Conservation (phyloP, 2,113 vertebrate species). For the Corydoras maculifer region DNA sequence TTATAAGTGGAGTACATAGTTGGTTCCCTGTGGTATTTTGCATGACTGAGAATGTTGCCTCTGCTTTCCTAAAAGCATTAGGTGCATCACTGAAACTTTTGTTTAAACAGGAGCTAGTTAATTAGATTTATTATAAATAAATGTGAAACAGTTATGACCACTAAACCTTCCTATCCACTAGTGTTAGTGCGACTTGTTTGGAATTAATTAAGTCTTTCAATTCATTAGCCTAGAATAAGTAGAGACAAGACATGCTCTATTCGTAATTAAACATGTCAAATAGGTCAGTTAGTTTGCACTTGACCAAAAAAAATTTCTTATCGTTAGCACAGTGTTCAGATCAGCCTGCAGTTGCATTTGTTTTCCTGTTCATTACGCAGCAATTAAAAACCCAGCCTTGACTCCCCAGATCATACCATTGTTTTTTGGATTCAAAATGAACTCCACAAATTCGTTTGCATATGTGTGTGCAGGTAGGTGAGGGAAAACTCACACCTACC, state of each 20-base stretch:
- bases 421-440: slow-evolving; percentile 17
- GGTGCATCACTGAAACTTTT: neutral
- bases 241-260: neutral
- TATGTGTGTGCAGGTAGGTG: slow-evolving; percentile 29
- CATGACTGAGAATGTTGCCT: neutral
- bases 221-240: neutral
- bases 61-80: neutral
- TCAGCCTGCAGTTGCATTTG: neutral
- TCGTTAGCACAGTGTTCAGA: neutral
- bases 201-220: slow-evolving; percentile 1
- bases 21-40: neutral
- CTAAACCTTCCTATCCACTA: too few relatives aligned
- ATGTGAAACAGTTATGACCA: neutral
- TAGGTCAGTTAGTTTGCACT: neutral
- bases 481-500: slow-evolving; percentile 20
- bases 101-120: neutral
- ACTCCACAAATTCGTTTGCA: neutral
- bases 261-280: slow-evolving; percentile 11
- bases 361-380: slow-evolving; percentile 14
- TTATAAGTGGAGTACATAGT: too few relatives aligned
- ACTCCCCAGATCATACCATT: neutral
- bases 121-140: neutral
- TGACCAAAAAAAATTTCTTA: neutral
- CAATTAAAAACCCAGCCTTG: neutral
- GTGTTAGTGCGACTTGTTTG: neutral